Evolutionary conservation across 2,113 vertebrate genomes (phyloP), one percentile per base, ranked within the genome.

Genomic region (Hippocampus abdominalis): DNA sequence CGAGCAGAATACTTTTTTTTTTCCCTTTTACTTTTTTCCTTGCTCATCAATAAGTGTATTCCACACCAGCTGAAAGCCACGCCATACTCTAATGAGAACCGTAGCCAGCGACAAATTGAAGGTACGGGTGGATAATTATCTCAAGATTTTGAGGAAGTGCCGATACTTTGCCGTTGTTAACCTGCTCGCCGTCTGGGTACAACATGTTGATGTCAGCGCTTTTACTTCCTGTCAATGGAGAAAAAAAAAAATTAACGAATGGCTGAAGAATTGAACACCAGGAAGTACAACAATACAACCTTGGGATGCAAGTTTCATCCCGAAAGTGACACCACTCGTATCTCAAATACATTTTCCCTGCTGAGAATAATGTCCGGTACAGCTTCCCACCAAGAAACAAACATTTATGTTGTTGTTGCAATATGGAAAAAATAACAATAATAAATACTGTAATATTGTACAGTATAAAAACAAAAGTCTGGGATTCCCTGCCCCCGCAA

Each of bases 51-150:
- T 83, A 87, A 80, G 83, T 87, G 67, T 63, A 68, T 0, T 36
- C 5, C 32, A 36, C 54, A 75, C 49, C 69, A 80, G 74, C 72
- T 64, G 73, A 83, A 69, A 70, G 80, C 77, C 71, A n/a, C 8
- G n/a, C 21, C 21, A 72, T 59, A 9, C 62, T 81, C 75, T 86
- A 88, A 88, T 87, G 84, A 88, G 51, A 72, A 81, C 42, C 10
- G 42, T 13, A 13, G 42, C 10, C 10, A 44, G 42, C 42, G 42
- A 77, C 87, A 89, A 89, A 89, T 90, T 90, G 88, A 39, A 79
- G 89, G 73, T 81, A 91, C 87, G 87, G 86, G 88, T 88, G 89
- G 76, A 81, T 85, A 89, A 89, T 86, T 82, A 87, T 87, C 88
- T 89, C 86, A 92, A 86, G 84, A 86, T 77, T 89, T 84, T 81